These are phyloP conservation scores for Pelagia noctiluca DNA, from an alignment of 30 jellyfish, hydroid and myxozoan genomes.

Conservation along the genomic window DNA sequence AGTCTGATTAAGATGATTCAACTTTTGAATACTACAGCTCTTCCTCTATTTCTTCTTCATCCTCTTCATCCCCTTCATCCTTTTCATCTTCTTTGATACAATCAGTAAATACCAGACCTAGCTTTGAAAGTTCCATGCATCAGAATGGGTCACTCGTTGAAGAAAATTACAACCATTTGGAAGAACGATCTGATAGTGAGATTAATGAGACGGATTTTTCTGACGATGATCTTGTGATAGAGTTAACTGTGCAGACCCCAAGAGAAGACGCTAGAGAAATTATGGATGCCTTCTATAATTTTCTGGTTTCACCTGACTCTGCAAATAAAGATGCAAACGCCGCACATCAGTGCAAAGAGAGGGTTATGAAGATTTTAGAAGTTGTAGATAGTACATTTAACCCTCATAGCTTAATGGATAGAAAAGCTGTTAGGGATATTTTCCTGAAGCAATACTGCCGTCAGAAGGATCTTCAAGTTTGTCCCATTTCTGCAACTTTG, in stretches of 20 bases:
- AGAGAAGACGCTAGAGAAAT: background rate
- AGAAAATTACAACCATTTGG: background rate
- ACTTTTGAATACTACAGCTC: conserved; percentile 18
- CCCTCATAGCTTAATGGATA: conserved; percentile 22
- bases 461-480: conserved; percentile 37
- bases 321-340: conserved; percentile 43
- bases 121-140: background rate
- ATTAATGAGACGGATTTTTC: conserved; percentile 4
- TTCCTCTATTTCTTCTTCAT: too few relatives aligned
- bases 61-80: conserved; percentile 17
- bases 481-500: conserved; percentile 17
- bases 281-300: conserved; percentile 29
- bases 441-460: conserved; percentile 46
- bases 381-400: conserved; percentile 23
- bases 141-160: background rate
- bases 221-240: conserved; percentile 20
- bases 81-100: background rate
- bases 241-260: conserved; percentile 3
- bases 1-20: conserved; percentile 40
- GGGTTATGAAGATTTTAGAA: conserved; percentile 25
- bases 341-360: conserved; percentile 36
- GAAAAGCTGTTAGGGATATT: conserved; percentile 14
- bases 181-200: conserved; percentile 9
- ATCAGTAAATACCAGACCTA: background rate
- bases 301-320: conserved; percentile 27